Percentiles rank a stretch among this genome's conserved stretches.
Evolutionary conservation across 1,140 invertebrate species (phyloP).

Genomic region (Drosophila paulistorum): DNA sequence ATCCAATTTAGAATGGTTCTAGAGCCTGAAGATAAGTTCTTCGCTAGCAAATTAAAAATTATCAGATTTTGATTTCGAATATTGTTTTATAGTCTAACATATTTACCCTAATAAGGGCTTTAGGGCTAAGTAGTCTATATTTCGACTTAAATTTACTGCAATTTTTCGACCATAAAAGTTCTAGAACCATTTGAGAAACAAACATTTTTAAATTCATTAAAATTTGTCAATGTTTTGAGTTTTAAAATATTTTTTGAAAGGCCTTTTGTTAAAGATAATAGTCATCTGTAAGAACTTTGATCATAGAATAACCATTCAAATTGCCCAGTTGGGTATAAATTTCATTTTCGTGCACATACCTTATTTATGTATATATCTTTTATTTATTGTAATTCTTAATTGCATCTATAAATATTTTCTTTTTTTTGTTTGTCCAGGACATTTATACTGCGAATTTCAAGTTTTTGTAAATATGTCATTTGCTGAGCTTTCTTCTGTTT

Average conservation of each 20-base stretch:
- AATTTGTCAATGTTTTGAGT: too few species aligned
- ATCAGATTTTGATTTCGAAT: neutral
- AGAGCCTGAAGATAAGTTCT: neutral
- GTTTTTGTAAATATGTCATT: conserved; percentile 3
- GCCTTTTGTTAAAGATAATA: too few species aligned
- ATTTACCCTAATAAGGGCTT: too few species aligned
- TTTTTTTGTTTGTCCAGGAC: neutral
- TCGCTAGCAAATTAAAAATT: neutral
- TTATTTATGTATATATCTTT: neutral
- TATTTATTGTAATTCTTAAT: neutral
- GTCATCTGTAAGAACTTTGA: neutral
- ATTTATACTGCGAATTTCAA: conserved; percentile 9
- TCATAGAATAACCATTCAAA: neutral
- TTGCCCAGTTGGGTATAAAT: neutral
- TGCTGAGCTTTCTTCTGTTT: neutral
- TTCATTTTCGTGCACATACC: conserved; percentile 1
- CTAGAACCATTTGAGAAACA: too few species aligned
- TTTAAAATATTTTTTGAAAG: too few species aligned
- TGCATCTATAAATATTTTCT: neutral
- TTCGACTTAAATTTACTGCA: too few species aligned
- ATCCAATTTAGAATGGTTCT: neutral
- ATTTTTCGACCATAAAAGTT: too few species aligned
- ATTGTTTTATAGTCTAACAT: too few species aligned
- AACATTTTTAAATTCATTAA: too few species aligned
- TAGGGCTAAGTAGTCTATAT: too few species aligned